Percentiles rank a stretch among this genome's conserved stretches.
Evolutionary conservation across 2,797 vertebrate genomes (phyloP).

Genomic region (Orientallactaga sibirica): DNA sequence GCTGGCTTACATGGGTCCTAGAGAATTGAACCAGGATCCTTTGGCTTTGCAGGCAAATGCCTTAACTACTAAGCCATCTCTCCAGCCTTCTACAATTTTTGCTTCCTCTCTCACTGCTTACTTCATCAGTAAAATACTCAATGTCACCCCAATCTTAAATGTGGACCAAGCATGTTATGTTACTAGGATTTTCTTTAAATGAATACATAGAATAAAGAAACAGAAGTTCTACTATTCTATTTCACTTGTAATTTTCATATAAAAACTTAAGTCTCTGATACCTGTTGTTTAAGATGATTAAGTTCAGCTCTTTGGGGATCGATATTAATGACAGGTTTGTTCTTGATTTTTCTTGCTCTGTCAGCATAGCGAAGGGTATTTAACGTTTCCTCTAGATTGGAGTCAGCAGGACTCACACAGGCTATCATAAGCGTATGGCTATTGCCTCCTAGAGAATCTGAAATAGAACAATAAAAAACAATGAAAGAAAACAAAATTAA

Average conservation of each 20-base stretch:
- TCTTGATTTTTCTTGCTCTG: slow-evolving; percentile 98
- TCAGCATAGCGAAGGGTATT: slow-evolving; percentile 97
- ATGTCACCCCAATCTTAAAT: slow-evolving; percentile 39
- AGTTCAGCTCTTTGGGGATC: slow-evolving; percentile 95
- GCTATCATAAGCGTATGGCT: slow-evolving; percentile 99
- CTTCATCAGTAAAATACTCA: slow-evolving; percentile 39
- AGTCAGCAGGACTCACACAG: slow-evolving; percentile 97
- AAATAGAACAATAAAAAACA: slow-evolving; percentile 65
- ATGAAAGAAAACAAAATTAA: slow-evolving; percentile 3
- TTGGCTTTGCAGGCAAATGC: too few relatives aligned
- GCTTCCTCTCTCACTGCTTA: not conserved
- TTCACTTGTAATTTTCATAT: slow-evolving; percentile 48
- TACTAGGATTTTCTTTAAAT: slow-evolving; percentile 64
- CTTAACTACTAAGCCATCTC: too few relatives aligned
- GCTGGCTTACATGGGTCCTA: too few relatives aligned
- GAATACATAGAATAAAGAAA: slow-evolving; percentile 63
- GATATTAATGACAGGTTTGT: slow-evolving; percentile 95
- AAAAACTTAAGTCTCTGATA: slow-evolving; percentile 80
- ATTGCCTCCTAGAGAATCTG: slow-evolving; percentile 97
- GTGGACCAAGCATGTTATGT: slow-evolving; percentile 35
- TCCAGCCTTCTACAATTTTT: not conserved
- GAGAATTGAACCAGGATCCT: too few relatives aligned
- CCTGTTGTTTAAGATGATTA: slow-evolving; percentile 94
- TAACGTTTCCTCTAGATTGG: slow-evolving; percentile 97
- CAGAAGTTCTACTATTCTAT: slow-evolving; percentile 2